Evolutionary conservation across 2,888 invertebrate species (phyloP).

Genomic region (Dorcus hopei): DNA sequence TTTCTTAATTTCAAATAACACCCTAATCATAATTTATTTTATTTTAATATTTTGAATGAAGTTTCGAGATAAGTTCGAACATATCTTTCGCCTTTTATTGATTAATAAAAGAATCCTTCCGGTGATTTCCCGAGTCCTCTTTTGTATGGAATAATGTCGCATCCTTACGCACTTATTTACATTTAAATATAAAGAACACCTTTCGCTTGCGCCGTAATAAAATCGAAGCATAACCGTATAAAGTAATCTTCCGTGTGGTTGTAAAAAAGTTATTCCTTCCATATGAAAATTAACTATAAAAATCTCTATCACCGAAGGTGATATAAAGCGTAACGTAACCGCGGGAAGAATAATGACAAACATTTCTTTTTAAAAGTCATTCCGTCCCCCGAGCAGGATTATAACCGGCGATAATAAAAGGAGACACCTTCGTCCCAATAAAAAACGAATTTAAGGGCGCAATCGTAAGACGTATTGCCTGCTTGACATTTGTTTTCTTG

Average conservation of each 20-base stretch:
- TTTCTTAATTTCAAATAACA: too few species aligned
- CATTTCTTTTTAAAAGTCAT: conserved; percentile 33
- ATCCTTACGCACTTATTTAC: too few species aligned
- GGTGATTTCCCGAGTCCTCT: too few species aligned
- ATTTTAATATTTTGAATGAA: too few species aligned
- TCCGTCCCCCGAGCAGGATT: conserved; percentile 11
- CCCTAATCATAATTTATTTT: too few species aligned
- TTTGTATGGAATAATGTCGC: too few species aligned
- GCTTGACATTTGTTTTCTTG: conserved; percentile 22
- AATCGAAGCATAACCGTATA: conserved; percentile 6
- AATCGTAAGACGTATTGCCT: conserved; percentile 24
- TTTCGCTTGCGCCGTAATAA: conserved; percentile 10
- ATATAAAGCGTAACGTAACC: conserved; percentile 21
- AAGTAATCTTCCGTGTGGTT: conserved; percentile 14
- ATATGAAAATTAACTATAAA: conserved; percentile 34
- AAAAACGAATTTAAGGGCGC: conserved; percentile 25
- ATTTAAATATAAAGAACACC: not conserved
- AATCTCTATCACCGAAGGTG: conserved; percentile 25
- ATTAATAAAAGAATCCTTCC: too few species aligned
- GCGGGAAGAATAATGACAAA: conserved; percentile 15
- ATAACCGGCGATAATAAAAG: conserved; percentile 21
- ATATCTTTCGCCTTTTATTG: too few species aligned
- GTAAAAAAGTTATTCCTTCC: conserved; percentile 17
- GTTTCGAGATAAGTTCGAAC: too few species aligned
- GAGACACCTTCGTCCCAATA: conserved; percentile 30